Conservation (phyloP, 2,888 invertebrate species). For the Zootermopsis nevadensis region DNA sequence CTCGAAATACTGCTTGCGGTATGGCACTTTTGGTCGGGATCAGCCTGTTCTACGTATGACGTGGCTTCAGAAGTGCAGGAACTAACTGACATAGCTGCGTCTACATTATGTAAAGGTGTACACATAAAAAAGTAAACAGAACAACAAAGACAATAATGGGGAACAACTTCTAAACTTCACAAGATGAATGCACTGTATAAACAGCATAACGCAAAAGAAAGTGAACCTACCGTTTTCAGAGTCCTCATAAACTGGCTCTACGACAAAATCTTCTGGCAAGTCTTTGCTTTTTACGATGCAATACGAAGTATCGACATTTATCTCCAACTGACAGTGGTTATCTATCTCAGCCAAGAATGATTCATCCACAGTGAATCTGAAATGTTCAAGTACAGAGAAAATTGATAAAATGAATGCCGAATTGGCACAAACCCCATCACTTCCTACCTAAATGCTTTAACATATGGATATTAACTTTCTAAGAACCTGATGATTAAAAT, state of each 20-base stretch:
- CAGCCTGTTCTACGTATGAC: neutral
- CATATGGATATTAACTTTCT: too few relatives aligned
- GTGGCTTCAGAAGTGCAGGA: constrained; percentile 30
- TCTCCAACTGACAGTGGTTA: constrained; percentile 64
- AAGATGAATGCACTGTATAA: too few relatives aligned
- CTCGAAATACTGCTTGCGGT: neutral
- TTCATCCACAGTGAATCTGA: constrained; percentile 64
- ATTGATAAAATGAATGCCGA: too few relatives aligned
- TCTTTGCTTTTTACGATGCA: constrained; percentile 60
- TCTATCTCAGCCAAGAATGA: constrained; percentile 61
- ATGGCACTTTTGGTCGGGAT: neutral
- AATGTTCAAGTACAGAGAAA: neutral
- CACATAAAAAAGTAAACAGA: neutral
- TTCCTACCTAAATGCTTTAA: too few relatives aligned
- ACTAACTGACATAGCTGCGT: neutral
- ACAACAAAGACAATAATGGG: neutral
- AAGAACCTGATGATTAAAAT: too few relatives aligned
- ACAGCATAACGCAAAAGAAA: neutral
- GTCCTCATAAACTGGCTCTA: constrained; percentile 61
- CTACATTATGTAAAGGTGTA: neutral
- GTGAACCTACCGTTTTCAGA: neutral
- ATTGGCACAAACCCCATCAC: too few relatives aligned
- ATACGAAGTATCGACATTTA: constrained; percentile 61
- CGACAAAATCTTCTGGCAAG: constrained; percentile 61
- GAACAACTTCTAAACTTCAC: too few relatives aligned